Conservation (phyloP, 2,888 invertebrate species). For the Leucophenga maculata region DNA sequence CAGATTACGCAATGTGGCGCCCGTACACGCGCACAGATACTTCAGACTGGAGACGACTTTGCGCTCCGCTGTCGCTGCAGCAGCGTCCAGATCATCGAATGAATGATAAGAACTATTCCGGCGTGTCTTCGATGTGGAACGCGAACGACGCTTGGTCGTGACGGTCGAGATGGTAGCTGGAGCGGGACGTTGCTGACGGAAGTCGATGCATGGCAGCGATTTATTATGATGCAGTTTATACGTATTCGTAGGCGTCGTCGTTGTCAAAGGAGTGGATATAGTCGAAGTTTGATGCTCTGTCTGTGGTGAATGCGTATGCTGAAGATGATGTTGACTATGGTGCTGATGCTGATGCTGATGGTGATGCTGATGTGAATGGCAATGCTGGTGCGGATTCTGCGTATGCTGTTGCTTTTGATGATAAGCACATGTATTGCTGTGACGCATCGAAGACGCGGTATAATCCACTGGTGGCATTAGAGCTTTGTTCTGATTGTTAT, state of each 20-base stretch:
- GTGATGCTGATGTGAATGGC: conserved; percentile 40
- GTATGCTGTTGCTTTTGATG: conserved; percentile 47
- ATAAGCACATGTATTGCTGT: conserved; percentile 46
- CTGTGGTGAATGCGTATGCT: conserved; percentile 51
- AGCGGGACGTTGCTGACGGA: conserved; percentile 2
- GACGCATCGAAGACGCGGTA: conserved; percentile 55
- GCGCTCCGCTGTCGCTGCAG: conserved; percentile 54
- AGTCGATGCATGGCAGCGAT: conserved; percentile 33
- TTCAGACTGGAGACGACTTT: conserved; percentile 65
- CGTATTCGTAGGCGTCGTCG: conserved; percentile 31
- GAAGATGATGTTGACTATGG: conserved; percentile 31
- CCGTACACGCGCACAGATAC: conserved; percentile 69
- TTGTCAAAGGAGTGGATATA: conserved; percentile 31
- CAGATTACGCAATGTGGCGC: conserved; percentile 66
- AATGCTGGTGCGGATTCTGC: conserved; percentile 26
- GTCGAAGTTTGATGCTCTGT: conserved; percentile 20
- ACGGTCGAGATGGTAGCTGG: conserved; percentile 28
- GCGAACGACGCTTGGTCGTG: conserved; percentile 51
- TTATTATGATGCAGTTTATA: conserved; percentile 32
- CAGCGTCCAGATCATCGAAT: conserved; percentile 62
- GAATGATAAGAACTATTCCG: conserved; percentile 67
- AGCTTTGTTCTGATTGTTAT: conserved; percentile 58
- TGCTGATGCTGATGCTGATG: conserved; percentile 36
- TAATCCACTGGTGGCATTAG: conserved; percentile 69
- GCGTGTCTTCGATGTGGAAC: conserved; percentile 57